A percentile compares a stretch with the other conserved stretches of the same genome.
Conservation (phyloP, 1,140 invertebrate species). For the Cydia splendana region DNA sequence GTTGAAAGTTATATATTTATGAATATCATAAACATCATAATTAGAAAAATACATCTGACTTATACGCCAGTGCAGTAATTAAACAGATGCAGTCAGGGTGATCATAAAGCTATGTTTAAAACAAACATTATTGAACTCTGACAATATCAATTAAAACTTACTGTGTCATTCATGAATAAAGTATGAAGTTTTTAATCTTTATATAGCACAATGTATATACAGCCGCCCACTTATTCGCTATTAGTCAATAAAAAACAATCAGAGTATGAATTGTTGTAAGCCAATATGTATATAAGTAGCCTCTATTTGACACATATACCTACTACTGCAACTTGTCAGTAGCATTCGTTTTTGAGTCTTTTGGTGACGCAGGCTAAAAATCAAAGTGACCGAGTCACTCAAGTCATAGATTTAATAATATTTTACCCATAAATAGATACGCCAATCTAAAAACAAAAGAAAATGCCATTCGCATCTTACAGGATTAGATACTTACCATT, state of each 20-base stretch:
- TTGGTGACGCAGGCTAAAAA: background rate
- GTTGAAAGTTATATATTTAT: too few species aligned
- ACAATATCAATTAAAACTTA: too few species aligned
- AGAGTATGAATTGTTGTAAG: background rate
- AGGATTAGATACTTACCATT: too few species aligned
- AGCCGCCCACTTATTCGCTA: background rate
- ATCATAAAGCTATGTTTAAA: background rate
- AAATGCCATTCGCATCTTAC: background rate
- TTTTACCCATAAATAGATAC: background rate
- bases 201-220: background rate
- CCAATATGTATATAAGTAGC: background rate
- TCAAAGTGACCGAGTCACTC: background rate
- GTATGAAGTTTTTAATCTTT: background rate
- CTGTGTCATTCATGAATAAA: background rate
- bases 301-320: background rate
- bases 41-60: too few species aligned
- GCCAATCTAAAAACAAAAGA: background rate
- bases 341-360: background rate
- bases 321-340: background rate
- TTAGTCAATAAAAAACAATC: background rate
- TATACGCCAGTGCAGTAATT: too few species aligned
- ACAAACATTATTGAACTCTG: background rate
- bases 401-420: background rate
- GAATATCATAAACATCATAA: too few species aligned
- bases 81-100: too few species aligned